Evolutionary conservation across 1,140 invertebrate species (phyloP), one percentile per base, ranked within the genome.

Genomic region (Sinonovacula constricta): DNA sequence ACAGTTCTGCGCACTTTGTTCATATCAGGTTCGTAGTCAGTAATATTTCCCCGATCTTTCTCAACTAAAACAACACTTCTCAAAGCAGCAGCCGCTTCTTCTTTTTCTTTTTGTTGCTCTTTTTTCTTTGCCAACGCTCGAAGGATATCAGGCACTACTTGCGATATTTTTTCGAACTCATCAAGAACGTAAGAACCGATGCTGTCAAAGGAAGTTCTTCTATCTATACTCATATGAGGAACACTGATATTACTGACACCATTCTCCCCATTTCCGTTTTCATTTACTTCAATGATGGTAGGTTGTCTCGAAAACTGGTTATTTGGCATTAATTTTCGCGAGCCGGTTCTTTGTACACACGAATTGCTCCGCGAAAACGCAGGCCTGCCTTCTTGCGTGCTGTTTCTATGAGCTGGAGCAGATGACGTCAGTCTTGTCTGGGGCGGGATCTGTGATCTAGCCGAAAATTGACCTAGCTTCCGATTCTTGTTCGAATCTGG

Each of bases 91-190:
- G 24, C 22, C 59, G 22, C 62, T 45, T 71, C 33, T 63, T 72
- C 71, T 60, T 49, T 74, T 72, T 74, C 69, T 15, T 49, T 18
- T 36, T 56, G 26, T 36, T 76, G 56, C 36, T 85, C 80, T 45
- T 82, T 79, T 59, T 82, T 81, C 59, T 80, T 81, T n/a, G 81
- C 82, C n/a, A 86, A 67, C 14, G 85, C 65, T 15, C 77, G 63
- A 4, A 86, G 56, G 45, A 85, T 85, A 26, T 72, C 76, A 0
- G 85, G 85, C 15, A 86, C 85, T 3, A 86, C 85, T 51, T 82
- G 69, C 2, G 85, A 86, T 67, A 86, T 81, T 54, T 81, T 80
- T 60, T 75, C 68, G 74, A 81, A 85, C 75, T 86, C 85, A 2
- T 80, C 80, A 12, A 86, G 71, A 5, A 86, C 75, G 49, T 86